Conservation (phyloP, 2,113 vertebrate species). For the Eurystomus gularis region DNA sequence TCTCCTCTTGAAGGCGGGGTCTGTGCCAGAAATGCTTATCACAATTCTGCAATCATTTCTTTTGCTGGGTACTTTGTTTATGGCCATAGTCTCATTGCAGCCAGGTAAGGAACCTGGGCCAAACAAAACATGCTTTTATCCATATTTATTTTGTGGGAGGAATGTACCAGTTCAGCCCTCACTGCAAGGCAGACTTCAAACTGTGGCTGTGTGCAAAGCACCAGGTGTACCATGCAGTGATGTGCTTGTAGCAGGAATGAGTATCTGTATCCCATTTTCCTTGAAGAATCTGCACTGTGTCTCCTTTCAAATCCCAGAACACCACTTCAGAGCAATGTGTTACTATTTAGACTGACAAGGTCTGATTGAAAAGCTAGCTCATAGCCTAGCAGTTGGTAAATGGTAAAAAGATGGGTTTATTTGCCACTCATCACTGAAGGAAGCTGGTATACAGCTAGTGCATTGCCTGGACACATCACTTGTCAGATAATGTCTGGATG, state of each 20-base stretch:
- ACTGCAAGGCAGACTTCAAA: background rate
- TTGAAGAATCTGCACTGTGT: background rate
- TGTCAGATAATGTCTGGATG: background rate
- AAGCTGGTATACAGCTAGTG: background rate
- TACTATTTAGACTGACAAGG: background rate
- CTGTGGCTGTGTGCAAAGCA: background rate
- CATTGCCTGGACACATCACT: background rate
- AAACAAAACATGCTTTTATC: background rate
- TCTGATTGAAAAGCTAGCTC: constrained; percentile 27
- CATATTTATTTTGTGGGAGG: background rate
- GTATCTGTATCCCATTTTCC: background rate
- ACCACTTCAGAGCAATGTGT: background rate
- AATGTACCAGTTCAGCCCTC: background rate
- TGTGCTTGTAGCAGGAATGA: background rate
- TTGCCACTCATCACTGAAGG: background rate
- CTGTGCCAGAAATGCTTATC: background rate
- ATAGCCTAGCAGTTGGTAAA: constrained; percentile 31
- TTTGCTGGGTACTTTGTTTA: background rate
- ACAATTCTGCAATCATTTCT: background rate
- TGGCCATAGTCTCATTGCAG: background rate
- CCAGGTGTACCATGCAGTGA: background rate
- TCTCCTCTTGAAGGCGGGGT: background rate
- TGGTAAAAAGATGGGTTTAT: background rate
- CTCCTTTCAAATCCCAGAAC: constrained; percentile 11
- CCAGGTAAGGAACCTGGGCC: background rate